phyloP scores from a whole-genome alignment of 2,888 invertebrate genomes.

The Oligia fasciuncula region DNA sequence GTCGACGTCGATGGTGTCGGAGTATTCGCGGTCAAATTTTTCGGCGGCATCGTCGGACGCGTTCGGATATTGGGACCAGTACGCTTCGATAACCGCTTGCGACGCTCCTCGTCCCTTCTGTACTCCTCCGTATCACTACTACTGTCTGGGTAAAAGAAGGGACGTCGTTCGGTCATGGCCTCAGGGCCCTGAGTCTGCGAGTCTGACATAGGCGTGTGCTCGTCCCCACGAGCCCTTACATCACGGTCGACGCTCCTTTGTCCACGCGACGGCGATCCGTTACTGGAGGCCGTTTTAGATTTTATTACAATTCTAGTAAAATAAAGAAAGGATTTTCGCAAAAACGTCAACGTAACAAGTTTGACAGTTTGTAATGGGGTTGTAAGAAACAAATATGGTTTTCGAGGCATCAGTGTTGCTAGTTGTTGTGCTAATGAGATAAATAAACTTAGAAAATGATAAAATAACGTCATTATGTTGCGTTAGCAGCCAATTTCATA shows the following conservation, averaged over 20 bases:
- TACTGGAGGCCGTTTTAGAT: slow-evolving; percentile 64
- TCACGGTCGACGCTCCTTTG: slow-evolving; percentile 79
- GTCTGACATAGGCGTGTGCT: slow-evolving; percentile 85
- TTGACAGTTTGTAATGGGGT: slow-evolving; percentile 55
- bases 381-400: slow-evolving; percentile 14
- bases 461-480: neutral
- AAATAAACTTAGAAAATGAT: neutral
- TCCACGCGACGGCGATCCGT: slow-evolving; percentile 68
- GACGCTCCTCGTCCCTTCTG: slow-evolving; percentile 92
- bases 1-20: slow-evolving; percentile 83
- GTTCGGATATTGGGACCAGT: slow-evolving; percentile 79
- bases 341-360: slow-evolving; percentile 67
- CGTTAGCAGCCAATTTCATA: neutral
- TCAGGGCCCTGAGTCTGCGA: slow-evolving; percentile 81
- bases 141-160: slow-evolving; percentile 91
- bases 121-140: slow-evolving; percentile 97
- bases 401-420: slow-evolving; percentile 28
- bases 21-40: slow-evolving; percentile 79
- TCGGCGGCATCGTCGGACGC: slow-evolving; percentile 81
- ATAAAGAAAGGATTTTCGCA: slow-evolving; percentile 60
- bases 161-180: slow-evolving; percentile 84
- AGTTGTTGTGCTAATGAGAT: slow-evolving; percentile 4
- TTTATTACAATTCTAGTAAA: slow-evolving; percentile 49
- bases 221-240: slow-evolving; percentile 82
- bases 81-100: slow-evolving; percentile 87